Evolutionary conservation across 2,797 vertebrate species (phyloP).

Genomic region (Amazona finschi): DNA sequence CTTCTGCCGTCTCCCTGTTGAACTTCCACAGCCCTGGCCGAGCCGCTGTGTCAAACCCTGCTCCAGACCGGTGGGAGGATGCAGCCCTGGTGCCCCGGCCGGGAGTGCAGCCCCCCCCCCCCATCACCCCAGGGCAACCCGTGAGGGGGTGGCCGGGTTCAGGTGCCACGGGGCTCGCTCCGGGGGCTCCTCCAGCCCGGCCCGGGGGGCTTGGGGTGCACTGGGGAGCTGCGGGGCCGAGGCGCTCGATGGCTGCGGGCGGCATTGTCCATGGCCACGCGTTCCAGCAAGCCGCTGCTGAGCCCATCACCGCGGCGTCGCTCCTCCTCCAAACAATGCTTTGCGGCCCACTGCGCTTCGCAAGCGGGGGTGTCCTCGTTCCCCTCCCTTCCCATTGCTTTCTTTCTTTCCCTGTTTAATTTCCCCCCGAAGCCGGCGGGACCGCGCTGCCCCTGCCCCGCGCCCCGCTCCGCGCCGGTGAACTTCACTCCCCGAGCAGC

Average conservation of each 20-base stretch:
- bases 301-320: background rate
- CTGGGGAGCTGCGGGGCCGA: background rate
- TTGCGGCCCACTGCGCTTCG: background rate
- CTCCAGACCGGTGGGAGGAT: background rate
- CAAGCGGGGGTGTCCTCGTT: background rate
- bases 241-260: background rate
- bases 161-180: background rate
- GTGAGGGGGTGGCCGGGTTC: background rate
- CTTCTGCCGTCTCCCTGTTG: background rate
- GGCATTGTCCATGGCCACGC: background rate
- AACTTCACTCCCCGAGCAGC: constrained; percentile 9
- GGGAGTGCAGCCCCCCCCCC: background rate
- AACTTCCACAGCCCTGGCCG: constrained; percentile 2
- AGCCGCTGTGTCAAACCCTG: background rate
- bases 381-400: background rate
- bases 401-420: background rate
- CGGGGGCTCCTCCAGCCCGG: background rate
- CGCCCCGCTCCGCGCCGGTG: background rate
- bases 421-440: background rate
- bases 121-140: background rate
- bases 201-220: background rate
- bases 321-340: background rate
- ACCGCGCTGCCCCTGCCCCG: background rate
- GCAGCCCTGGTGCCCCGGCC: background rate
- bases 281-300: background rate